Evolutionary conservation across 2,797 vertebrate genomes (phyloP).

Genomic region (Heterohyrax brucei): DNA sequence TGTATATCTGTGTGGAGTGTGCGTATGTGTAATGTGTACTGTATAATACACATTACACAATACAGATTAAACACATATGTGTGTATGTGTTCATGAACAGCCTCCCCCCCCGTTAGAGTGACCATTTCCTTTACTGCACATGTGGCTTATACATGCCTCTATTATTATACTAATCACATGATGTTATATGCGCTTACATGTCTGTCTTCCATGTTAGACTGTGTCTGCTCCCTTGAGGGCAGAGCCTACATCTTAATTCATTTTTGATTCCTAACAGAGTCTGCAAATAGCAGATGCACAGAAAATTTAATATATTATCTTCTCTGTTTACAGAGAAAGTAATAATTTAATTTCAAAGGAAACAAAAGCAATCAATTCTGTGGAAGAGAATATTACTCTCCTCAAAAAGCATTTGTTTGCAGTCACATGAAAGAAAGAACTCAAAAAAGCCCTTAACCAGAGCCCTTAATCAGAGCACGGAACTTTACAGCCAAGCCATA

Average conservation of each 20-base stretch:
- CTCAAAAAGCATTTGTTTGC: not conserved
- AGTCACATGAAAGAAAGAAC: not conserved
- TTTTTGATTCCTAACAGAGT: constrained; percentile 19
- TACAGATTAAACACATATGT: not conserved
- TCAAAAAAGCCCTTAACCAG: not conserved
- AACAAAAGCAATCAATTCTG: constrained; percentile 40
- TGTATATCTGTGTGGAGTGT: not conserved
- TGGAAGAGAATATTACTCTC: not conserved
- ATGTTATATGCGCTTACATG: not conserved
- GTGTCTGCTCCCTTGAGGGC: not conserved
- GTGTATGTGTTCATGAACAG: not conserved
- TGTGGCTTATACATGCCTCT: not conserved
- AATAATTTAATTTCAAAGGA: constrained; percentile 52
- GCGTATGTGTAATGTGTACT: too few species aligned
- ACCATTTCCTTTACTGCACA: not conserved
- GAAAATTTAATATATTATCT: constrained; percentile 13
- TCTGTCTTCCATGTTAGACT: not conserved
- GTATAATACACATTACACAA: too few species aligned
- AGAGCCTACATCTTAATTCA: not conserved
- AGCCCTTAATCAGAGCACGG: not conserved
- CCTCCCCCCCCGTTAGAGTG: not conserved
- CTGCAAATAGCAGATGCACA: constrained; percentile 24
- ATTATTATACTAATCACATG: not conserved
- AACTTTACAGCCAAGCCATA: not conserved
- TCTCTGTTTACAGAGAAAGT: not conserved